Percentiles rank a stretch among this genome's conserved stretches.
phyloP scores from a whole-genome alignment of 2,888 invertebrate species.

The Diarsia rubi region DNA sequence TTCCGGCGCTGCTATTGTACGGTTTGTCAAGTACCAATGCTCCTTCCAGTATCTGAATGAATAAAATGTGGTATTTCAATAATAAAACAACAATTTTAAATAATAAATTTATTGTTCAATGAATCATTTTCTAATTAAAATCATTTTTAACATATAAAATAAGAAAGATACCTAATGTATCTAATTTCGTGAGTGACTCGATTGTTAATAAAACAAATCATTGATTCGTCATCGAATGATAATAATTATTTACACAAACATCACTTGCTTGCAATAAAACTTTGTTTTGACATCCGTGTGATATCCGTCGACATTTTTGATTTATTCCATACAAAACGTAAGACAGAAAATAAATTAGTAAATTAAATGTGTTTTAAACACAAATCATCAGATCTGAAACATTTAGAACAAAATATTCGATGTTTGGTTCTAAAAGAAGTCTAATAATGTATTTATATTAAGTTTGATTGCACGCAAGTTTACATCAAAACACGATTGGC shows the following conservation, averaged over 20 bases:
- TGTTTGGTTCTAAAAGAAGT: conserved; percentile 18
- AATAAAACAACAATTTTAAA: conserved; percentile 71
- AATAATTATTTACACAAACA: conserved; percentile 70
- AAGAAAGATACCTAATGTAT: conserved; percentile 72
- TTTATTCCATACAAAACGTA: conserved; percentile 24
- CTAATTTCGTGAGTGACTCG: conserved; percentile 76
- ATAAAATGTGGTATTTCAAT: neutral
- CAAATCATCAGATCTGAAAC: conserved; percentile 46
- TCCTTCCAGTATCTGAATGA: neutral
- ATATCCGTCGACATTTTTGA: conserved; percentile 44
- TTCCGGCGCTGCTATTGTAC: too few species aligned
- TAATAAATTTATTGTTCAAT: conserved; percentile 85
- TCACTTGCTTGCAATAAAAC: conserved; percentile 68
- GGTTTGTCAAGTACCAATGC: neutral
- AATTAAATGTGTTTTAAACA: conserved; percentile 17
- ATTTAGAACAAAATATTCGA: conserved; percentile 34
- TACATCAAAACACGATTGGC: conserved; percentile 82
- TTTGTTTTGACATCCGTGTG: conserved; percentile 10
- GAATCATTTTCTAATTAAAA: conserved; percentile 80
- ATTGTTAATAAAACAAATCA: conserved; percentile 73
- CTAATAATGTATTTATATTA: neutral
- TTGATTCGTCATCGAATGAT: conserved; percentile 67
- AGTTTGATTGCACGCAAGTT: conserved; percentile 74
- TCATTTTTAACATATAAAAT: conserved; percentile 71
- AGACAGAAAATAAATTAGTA: conserved; percentile 31